A percentile compares a stretch with the other conserved stretches of the same genome.
These are phyloP conservation scores for Bos indicus DNA, from an alignment of 2,113 vertebrate genomes.

Conservation along the genomic window DNA sequence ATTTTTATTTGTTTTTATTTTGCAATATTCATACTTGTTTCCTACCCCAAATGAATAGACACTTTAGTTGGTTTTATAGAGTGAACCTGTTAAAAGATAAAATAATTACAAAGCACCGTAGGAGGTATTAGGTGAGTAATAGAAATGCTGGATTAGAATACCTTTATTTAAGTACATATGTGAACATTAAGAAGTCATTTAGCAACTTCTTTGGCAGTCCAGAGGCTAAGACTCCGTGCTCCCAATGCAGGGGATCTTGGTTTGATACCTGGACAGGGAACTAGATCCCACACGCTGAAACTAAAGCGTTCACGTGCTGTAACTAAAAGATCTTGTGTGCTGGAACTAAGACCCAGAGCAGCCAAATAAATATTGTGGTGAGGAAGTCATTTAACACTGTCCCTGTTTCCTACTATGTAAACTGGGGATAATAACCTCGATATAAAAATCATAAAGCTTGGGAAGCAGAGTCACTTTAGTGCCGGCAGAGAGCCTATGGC, in stretches of 20 bases:
- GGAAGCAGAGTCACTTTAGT: neutral
- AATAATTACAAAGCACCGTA: neutral
- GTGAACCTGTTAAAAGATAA: neutral
- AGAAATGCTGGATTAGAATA: neutral
- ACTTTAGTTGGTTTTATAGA: neutral
- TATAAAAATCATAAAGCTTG: neutral
- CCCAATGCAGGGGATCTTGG: neutral
- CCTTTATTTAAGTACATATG: neutral
- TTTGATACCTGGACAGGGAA: neutral
- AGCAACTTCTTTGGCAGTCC: neutral
- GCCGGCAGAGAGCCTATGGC: neutral
- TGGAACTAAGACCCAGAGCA: neutral
- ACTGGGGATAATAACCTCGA: neutral
- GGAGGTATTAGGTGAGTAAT: neutral
- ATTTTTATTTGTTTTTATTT: no score
- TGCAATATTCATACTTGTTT: neutral
- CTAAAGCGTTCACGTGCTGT: neutral
- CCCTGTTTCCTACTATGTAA: neutral
- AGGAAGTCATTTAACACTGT: neutral
- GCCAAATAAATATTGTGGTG: neutral
- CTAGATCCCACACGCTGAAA: neutral
- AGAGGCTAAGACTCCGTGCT: neutral
- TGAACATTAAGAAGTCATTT: neutral
- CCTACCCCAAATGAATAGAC: neutral
- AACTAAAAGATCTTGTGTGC: neutral